These are phyloP conservation scores for Acanthiza pusilla DNA, from an alignment of 2,797 vertebrate species.

Conservation along the genomic window DNA sequence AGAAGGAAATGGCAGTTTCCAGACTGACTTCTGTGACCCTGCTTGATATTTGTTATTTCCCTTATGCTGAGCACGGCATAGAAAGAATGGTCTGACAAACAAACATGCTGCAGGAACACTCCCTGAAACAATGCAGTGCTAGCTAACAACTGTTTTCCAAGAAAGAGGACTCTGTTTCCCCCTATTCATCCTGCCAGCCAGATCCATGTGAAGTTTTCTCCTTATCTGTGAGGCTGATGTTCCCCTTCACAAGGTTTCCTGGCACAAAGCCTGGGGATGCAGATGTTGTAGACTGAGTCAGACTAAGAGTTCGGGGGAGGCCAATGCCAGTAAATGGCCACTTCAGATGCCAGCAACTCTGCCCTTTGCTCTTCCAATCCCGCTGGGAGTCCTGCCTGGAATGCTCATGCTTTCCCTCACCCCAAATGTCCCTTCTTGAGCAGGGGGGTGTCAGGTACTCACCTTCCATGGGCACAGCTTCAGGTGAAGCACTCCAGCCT, in stretches of 20 bases:
- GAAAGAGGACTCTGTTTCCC: neutral
- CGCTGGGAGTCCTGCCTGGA: neutral
- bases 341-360: neutral
- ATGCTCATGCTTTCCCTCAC: neutral
- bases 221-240: fast-evolving
- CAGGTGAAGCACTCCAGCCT: neutral
- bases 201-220: neutral
- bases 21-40: neutral
- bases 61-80: fast-evolving
- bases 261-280: neutral
- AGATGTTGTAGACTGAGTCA: neutral
- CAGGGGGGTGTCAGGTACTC: neutral
- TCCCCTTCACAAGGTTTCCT: neutral
- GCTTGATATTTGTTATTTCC: neutral
- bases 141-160: neutral
- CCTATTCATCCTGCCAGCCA: neutral
- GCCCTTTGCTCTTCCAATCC: neutral
- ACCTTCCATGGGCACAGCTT: neutral
- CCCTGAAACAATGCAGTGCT: neutral
- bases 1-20: neutral
- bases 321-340: neutral
- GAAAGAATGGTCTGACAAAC: neutral
- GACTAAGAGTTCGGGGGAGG: neutral
- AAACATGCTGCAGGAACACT: neutral
- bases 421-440: too few relatives aligned